A percentile compares a stretch with the other conserved stretches of the same genome.
These are phyloP conservation scores for Caretta caretta DNA, from an alignment of 2,113 vertebrate genomes.

Conservation along the genomic window DNA sequence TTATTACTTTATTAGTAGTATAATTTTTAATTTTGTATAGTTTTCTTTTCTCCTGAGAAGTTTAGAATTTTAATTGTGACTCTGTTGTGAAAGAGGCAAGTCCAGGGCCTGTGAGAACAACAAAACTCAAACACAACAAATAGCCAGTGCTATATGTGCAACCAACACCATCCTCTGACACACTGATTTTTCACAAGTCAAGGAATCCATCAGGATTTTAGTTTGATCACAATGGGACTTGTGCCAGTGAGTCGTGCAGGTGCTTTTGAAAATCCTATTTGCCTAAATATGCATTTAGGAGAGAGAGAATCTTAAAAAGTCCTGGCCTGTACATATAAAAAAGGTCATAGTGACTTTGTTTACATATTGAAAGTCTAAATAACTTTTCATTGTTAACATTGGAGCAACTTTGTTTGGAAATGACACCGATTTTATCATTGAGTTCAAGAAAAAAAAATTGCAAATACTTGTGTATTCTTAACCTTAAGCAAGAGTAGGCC, in stretches of 20 bases:
- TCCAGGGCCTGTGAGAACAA: not conserved
- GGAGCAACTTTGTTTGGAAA: not conserved
- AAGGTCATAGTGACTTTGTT: no score
- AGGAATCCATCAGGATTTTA: not conserved
- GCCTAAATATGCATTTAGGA: not conserved
- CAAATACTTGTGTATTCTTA: not conserved
- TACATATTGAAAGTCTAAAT: not conserved
- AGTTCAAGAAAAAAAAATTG: not conserved
- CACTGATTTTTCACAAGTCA: not conserved
- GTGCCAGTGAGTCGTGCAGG: not conserved
- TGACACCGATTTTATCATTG: not conserved
- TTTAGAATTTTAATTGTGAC: not conserved
- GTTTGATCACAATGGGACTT: not conserved
- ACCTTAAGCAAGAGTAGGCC: not conserved
- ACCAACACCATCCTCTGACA: not conserved
- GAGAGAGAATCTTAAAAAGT: no score
- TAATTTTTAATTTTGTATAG: not conserved
- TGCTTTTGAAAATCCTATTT: not conserved
- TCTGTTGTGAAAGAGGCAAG: not conserved
- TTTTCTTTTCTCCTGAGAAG: not conserved
- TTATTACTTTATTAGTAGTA: not conserved
- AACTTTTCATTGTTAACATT: not conserved
- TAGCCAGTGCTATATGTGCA: fast-evolving
- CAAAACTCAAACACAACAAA: not conserved
- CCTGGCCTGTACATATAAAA: not conserved